These are phyloP conservation scores for Pimephales promelas DNA, from an alignment of 2,113 vertebrate species.

Conservation along the genomic window DNA sequence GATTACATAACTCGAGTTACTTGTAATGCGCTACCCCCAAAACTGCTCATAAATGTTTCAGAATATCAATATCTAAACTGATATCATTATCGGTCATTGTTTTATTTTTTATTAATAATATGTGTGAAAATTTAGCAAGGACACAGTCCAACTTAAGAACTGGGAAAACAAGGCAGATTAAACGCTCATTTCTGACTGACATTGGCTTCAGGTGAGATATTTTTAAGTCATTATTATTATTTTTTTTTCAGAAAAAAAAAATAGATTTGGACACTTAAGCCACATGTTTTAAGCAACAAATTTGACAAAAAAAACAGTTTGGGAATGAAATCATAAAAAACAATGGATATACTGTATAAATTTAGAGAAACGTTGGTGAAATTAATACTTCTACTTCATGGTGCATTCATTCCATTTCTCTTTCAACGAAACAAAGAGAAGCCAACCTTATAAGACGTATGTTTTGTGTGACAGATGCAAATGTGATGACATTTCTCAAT, in stretches of 20 bases:
- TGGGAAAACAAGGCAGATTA: constrained; percentile 20
- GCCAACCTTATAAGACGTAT: background rate
- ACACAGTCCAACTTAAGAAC: constrained; percentile 18
- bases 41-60: background rate
- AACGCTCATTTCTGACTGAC: background rate
- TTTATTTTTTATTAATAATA: background rate
- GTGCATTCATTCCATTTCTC: background rate
- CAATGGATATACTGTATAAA: background rate
- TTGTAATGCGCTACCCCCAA: too few species aligned
- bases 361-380: background rate
- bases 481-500: background rate
- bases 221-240: too few species aligned
- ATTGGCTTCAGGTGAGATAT: constrained; percentile 1
- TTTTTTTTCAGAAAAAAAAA: background rate
- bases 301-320: background rate
- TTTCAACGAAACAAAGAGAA: constrained; percentile 61
- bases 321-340: background rate
- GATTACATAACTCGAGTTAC: too few species aligned
- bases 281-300: background rate
- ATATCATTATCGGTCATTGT: too few species aligned
- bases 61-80: background rate
- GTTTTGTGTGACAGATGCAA: constrained; percentile 53
- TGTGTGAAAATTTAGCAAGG: background rate
- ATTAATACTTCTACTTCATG: too few species aligned
- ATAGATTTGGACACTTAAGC: background rate